Evolutionary conservation across 2,888 invertebrate species (phyloP), one percentile per base, ranked within the genome.

Genomic region (Acanthosepion pharaonis): DNA sequence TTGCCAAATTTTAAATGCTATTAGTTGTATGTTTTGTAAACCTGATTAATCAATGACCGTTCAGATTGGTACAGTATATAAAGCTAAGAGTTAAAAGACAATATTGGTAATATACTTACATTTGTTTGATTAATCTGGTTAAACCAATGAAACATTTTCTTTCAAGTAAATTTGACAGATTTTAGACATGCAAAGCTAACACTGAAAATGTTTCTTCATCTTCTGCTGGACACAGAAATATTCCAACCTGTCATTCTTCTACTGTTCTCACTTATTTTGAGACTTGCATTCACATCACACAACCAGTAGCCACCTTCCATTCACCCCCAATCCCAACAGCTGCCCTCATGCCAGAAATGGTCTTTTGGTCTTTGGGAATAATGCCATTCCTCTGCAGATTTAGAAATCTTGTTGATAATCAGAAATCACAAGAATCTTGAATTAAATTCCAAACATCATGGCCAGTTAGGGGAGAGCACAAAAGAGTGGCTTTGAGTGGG

Each of bases 341-440:
- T n/a, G n/a, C n/a, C 78, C 5, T 23, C 5, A 5, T 11, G 78
- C 78, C n/a, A 11, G 11, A n/a, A 18, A 78, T 78, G 78, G 78
- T 78, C 78, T 33, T 78, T 78, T 78, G 78, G 78, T 78, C 78
- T 78, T 78, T 78, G 78, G 78, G 78, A 78, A 78, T n/a, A 78
- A 78, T 78, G 78, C 78, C 78, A 78, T 78, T 78, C 78, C 78
- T 78, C 11, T n/a, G 78, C 78, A n/a, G 78, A 78, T 78, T 78
- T 78, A 15, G n/a, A 78, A 33, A 33, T 78, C 78, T 78, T 78
- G n/a, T 78, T 78, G 78, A 78, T 78, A 78, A 78, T 78, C 78
- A 78, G 78, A 78, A 78, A 78, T n/a, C 78, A 78, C 78, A 78
- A 78, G 78, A n/a, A 78, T 78, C n/a, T 78, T 78, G 78, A 78